Conservation (phyloP, 2,797 vertebrate genomes). For the Anguilla megastoma region DNA sequence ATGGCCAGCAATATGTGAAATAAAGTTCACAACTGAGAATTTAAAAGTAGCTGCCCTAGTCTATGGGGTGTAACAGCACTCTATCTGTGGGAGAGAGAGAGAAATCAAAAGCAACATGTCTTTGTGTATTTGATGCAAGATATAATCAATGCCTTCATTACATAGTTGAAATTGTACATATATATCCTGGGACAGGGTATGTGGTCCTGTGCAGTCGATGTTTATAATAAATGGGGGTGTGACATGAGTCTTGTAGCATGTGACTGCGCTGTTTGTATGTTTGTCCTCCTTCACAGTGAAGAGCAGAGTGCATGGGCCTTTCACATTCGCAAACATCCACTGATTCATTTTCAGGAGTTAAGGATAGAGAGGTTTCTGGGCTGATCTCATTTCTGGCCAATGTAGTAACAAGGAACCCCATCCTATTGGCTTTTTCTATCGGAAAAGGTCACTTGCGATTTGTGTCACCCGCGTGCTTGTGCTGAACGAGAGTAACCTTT, state of each 20-base stretch:
- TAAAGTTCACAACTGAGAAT: background rate
- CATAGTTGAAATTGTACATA: background rate
- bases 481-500: constrained; percentile 48
- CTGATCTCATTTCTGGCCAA: constrained; percentile 54
- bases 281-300: background rate
- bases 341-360: constrained; percentile 18
- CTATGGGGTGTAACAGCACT: background rate
- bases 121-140: background rate
- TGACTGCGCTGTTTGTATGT: background rate
- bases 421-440: constrained; percentile 53
- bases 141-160: background rate
- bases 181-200: background rate
- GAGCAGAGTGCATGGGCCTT: constrained; percentile 36
- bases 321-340: constrained; percentile 53
- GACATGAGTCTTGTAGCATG: background rate
- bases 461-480: constrained; percentile 63
- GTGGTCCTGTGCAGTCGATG: background rate
- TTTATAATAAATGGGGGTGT: background rate
- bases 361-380: constrained; percentile 22
- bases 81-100: background rate
- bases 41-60: background rate
- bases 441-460: constrained; percentile 65
- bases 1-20: background rate
- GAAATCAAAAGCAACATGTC: background rate
- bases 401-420: constrained; percentile 39